Base-by-base conservation (phyloP, 1,140 invertebrate species). In the Drosophila rufa region DNA sequence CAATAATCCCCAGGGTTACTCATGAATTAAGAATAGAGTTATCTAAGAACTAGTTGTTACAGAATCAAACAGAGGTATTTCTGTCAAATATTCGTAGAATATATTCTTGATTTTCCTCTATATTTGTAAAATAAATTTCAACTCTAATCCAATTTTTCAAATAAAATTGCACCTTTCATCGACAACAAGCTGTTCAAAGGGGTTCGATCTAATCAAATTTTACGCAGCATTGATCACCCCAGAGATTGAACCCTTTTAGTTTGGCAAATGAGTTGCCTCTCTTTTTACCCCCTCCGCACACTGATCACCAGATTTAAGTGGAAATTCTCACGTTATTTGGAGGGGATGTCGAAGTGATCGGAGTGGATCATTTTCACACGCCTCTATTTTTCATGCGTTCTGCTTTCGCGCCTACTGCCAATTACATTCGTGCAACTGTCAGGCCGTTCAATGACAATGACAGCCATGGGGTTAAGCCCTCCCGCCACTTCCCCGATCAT, bases 341-440 rank as follows among this genome's bases (percentile, higher is more conserved):
- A 43, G 40, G 42, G 33, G 48, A 36, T 74, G 19, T 60, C 22
- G 30, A 55, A 19, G 60, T 56, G 46, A 67, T 75, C 62, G 62
- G 40, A 57, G 71, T 58, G 69, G 56, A 79, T 79, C 42, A 79
- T 79, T 79, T 79, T 79, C 77, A 79, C 77, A 79, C 77, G 77
- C 77, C 77, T 79, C 73, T 68, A 77, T 77, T 77, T 77, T 77
- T 77, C 75, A 70, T 78, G 76, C 76, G 77, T 79, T 79, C 68
- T 79, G 67, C 67, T 40, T 79, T 73, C 77, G 75, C 76, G 75
- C 76, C 75, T 79, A 79, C 77, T 79, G 77, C 77, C 77, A 79
- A 79, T 79, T 79, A 79, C 77, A 79, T 68, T 77, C 74, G 74
- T 77, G 75, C 75, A 68, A 77, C 75, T 77, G 75, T 76, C 76